Evolutionary conservation across 2,888 invertebrate genomes (phyloP).

Genomic region (Eupithecia subumbrata): DNA sequence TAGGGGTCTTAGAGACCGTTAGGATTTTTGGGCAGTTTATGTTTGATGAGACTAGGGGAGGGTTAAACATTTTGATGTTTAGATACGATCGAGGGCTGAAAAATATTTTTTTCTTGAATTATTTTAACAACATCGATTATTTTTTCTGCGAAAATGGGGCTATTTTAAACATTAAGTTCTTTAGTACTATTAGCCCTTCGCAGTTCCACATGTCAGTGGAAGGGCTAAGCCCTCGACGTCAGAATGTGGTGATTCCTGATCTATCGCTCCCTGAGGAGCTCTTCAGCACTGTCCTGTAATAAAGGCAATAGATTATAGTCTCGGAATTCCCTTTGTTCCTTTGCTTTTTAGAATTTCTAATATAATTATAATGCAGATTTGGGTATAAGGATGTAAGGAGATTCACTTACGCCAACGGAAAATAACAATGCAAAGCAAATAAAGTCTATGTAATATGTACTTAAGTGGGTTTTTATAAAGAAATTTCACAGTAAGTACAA

Average conservation of each 20-base stretch:
- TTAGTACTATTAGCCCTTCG: neutral
- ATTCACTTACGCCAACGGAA: neutral
- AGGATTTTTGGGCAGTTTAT: conserved; percentile 49
- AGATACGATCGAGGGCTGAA: neutral
- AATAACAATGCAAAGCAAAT: neutral
- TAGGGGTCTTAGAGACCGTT: conserved; percentile 52
- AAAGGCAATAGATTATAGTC: conserved; percentile 38
- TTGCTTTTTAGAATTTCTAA: neutral
- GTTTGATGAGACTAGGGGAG: conserved; percentile 25
- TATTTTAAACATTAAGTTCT: neutral
- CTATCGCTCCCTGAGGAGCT: conserved; percentile 47
- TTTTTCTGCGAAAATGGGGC: neutral
- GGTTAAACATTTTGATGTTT: conserved; percentile 10
- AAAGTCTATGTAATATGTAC: neutral
- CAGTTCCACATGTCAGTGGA: neutral
- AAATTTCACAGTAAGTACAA: neutral
- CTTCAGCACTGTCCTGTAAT: conserved; percentile 36
- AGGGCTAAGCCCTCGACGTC: conserved; percentile 24
- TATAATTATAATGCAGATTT: neutral
- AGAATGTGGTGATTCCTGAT: conserved; percentile 43
- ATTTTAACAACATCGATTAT: neutral
- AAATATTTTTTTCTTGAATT: neutral
- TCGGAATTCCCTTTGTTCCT: conserved; percentile 4
- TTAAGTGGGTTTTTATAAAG: neutral
- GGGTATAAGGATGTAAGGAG: neutral